A percentile compares a stretch with the other conserved stretches of the same genome.
These are phyloP conservation scores for Sinodicranocentrus sp. DNA, from an alignment of 2,888 invertebrate species.

Conservation along the genomic window DNA sequence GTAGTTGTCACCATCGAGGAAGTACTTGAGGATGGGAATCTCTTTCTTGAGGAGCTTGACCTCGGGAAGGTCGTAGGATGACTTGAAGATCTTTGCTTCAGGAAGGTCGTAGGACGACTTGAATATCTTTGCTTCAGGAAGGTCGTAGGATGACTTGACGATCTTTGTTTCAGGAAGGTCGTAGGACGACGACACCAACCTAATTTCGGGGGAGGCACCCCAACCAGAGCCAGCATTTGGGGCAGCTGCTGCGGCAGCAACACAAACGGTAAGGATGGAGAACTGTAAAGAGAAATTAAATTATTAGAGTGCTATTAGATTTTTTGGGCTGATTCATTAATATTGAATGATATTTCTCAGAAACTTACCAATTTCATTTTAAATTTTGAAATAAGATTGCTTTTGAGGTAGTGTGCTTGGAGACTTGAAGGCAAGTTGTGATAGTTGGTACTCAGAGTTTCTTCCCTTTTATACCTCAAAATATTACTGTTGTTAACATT, in stretches of 20 bases:
- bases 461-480: no score
- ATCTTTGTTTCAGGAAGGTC: neutral
- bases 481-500: no score
- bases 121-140: neutral
- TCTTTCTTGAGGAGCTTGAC: no score
- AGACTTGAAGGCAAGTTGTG: no score
- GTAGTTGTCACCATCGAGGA: no score
- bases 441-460: no score
- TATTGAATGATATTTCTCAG: neutral
- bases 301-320: neutral
- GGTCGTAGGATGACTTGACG: neutral
- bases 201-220: neutral
- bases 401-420: no score
- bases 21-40: no score
- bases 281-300: neutral
- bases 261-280: constrained; percentile 15
- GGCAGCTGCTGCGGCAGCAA: constrained; percentile 11
- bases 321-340: neutral
- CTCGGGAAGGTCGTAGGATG: neutral
- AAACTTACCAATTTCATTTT: neutral
- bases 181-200: neutral
- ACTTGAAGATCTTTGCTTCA: neutral
- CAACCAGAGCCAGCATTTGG: neutral
- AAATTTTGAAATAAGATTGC: no score
- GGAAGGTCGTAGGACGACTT: neutral